Evolutionary conservation across 2,888 invertebrate genomes (phyloP).

Genomic region (Lochmaea crataegi): DNA sequence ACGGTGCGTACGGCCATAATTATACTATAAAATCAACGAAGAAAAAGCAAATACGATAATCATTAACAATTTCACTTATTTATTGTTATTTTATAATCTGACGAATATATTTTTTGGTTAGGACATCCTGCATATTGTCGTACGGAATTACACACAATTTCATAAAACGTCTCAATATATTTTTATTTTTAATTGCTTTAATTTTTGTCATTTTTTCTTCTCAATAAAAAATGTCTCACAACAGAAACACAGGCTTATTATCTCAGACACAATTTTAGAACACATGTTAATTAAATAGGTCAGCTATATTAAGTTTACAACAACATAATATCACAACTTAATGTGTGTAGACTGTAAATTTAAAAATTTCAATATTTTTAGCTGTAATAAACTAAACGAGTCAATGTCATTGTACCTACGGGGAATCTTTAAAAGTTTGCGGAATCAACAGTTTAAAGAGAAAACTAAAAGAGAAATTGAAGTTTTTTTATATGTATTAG

Average conservation of each 20-base stretch:
- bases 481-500: too few species aligned
- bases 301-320: conserved; percentile 15
- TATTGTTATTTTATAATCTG: too few species aligned
- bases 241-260: background rate
- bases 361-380: conserved; percentile 33
- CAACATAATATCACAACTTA: conserved; percentile 11
- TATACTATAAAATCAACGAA: too few species aligned
- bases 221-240: conserved; percentile 45
- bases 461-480: background rate
- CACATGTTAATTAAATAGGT: conserved; percentile 11
- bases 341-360: conserved; percentile 12
- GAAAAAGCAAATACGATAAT: too few species aligned
- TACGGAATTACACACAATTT: background rate
- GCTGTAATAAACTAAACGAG: conserved; percentile 19
- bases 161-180: background rate
- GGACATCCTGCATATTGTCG: too few species aligned
- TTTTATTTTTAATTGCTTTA: too few species aligned
- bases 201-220: background rate
- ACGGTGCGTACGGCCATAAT: too few species aligned
- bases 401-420: conserved; percentile 15
- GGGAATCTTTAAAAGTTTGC: background rate
- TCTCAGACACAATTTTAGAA: background rate
- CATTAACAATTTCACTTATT: too few species aligned
- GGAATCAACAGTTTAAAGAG: background rate
- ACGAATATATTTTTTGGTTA: too few species aligned